Percentiles rank a stretch among this genome's conserved stretches.
phyloP scores from a whole-genome alignment of 2,888 invertebrate species.

The Pammene fasciana region DNA sequence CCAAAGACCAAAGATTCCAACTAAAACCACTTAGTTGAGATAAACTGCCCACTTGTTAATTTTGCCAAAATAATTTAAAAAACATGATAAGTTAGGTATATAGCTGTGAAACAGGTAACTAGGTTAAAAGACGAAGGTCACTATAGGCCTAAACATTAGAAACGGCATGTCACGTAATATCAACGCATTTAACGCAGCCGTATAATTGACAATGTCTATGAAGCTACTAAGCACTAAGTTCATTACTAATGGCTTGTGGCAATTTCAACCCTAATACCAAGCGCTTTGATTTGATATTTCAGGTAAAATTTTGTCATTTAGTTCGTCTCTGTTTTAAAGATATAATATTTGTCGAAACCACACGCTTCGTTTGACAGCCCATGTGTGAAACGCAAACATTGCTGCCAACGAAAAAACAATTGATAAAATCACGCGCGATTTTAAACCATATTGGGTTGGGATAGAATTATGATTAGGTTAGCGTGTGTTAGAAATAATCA shows the following conservation, averaged over 20 bases:
- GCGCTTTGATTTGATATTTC: neutral
- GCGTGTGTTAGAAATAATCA: conserved; percentile 28
- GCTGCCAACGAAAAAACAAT: conserved; percentile 32
- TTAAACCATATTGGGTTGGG: conserved; percentile 1
- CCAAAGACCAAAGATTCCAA: too few species aligned
- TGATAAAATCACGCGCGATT: neutral
- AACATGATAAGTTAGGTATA: neutral
- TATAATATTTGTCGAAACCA: conserved; percentile 29
- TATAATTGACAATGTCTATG: conserved; percentile 16
- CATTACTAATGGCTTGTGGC: neutral
- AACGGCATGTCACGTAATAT: conserved; percentile 18
- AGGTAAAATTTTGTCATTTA: neutral
- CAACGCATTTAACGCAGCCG: conserved; percentile 23
- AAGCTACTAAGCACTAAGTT: neutral
- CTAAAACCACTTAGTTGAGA: too few species aligned
- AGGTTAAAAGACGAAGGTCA: conserved; percentile 28
- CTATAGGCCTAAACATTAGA: neutral
- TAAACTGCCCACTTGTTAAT: neutral
- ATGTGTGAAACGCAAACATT: conserved; percentile 41
- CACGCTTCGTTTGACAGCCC: conserved; percentile 30
- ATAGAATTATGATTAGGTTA: conserved; percentile 3
- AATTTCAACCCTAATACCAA: neutral
- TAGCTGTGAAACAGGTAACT: neutral
- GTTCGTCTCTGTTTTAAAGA: neutral
- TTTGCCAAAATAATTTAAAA: neutral